These are phyloP conservation scores for Cebuella pygmaea DNA, from an alignment of 2,797 vertebrate genomes.

Conservation along the genomic window DNA sequence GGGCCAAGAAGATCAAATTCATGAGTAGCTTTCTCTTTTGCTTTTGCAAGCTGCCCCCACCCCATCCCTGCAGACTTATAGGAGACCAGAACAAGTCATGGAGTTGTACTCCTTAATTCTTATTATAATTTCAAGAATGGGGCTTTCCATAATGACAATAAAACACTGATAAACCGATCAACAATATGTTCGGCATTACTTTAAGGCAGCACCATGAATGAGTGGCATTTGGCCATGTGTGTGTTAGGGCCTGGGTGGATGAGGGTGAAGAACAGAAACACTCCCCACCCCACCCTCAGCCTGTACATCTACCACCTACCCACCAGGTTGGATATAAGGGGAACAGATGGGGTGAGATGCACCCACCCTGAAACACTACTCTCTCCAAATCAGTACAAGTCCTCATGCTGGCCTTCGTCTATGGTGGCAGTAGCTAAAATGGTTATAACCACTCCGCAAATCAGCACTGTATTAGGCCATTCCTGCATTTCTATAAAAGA, in stretches of 20 bases:
- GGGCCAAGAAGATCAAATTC: neutral
- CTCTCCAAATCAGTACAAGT: neutral
- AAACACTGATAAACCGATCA: neutral
- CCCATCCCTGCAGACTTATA: neutral
- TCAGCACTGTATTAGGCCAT: neutral
- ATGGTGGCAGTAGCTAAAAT: neutral
- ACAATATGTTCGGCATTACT: neutral
- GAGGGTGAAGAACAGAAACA: neutral
- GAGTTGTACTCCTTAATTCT: neutral
- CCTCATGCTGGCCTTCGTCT: neutral
- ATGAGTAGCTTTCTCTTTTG: neutral
- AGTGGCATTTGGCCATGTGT: neutral
- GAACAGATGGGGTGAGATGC: neutral
- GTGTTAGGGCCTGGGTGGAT: neutral
- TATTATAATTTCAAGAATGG: neutral
- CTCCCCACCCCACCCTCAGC: rapidly evolving
- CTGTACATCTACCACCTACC: neutral
- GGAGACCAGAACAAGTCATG: neutral
- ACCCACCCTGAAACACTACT: neutral
- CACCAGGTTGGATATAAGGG: neutral
- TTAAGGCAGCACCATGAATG: neutral
- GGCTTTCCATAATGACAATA: neutral
- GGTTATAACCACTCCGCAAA: too few species aligned
- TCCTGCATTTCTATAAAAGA: neutral
- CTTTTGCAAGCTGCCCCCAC: neutral